Conservation (phyloP, 2,113 vertebrate species). For the Cryptotis parvus region DNA sequence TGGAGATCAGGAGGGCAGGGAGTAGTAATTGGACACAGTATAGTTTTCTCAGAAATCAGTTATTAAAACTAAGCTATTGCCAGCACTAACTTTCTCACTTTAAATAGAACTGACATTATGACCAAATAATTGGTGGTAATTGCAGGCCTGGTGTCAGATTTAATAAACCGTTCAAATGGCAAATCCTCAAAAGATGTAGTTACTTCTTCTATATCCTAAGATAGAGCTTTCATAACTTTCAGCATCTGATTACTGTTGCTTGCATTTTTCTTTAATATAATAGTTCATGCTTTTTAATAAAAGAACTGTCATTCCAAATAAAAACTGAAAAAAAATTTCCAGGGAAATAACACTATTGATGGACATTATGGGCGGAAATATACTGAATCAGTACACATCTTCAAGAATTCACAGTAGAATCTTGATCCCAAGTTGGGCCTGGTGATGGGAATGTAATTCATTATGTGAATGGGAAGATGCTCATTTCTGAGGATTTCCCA, state of each 20-base stretch:
- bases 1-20: slow-evolving; percentile 60
- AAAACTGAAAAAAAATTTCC: slow-evolving; percentile 84
- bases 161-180: slow-evolving; percentile 83
- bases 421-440: slow-evolving; percentile 68
- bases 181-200: slow-evolving; percentile 80
- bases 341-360: slow-evolving; percentile 85
- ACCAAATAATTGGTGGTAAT: slow-evolving; percentile 89
- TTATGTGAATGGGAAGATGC: background rate
- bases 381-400: slow-evolving; percentile 72
- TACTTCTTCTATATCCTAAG: slow-evolving; percentile 71
- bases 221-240: slow-evolving; percentile 81
- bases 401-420: slow-evolving; percentile 78
- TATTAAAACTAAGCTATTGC: slow-evolving; percentile 73
- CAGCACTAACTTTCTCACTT: slow-evolving; percentile 72
- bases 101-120: slow-evolving; percentile 81
- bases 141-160: slow-evolving; percentile 80
- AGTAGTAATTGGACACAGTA: slow-evolving; percentile 65
- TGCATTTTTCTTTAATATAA: slow-evolving; percentile 77
- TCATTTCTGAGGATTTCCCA: background rate
- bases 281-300: slow-evolving; percentile 87
- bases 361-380: slow-evolving; percentile 75
- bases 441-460: slow-evolving; percentile 8
- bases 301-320: slow-evolving; percentile 89
- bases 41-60: slow-evolving; percentile 60
- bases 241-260: slow-evolving; percentile 77